Conservation (phyloP, 2,797 vertebrate species). For the Tenualosa ilisha region DNA sequence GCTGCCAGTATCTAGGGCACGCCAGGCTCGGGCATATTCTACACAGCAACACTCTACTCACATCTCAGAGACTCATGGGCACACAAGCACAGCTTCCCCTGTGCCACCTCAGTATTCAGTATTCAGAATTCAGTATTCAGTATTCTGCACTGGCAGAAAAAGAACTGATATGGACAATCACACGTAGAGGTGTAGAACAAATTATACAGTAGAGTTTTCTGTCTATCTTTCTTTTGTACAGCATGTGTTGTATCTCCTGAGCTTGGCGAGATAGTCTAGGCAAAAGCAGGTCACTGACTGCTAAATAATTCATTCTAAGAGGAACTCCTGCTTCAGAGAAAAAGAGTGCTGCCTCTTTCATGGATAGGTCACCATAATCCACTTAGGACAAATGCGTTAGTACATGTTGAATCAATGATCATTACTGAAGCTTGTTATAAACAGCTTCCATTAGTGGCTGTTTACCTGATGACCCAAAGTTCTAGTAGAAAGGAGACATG, state of each 20-base stretch:
- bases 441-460: background rate
- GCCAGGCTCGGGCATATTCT: background rate
- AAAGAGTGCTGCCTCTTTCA: background rate
- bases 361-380: conserved; percentile 17
- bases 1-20: background rate
- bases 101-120: background rate
- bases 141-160: background rate
- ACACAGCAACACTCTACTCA: background rate
- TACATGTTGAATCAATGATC: conserved; percentile 9
- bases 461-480: background rate
- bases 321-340: background rate
- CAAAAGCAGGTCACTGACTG: conserved; percentile 13
- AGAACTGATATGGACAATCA: background rate
- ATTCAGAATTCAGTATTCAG: no score
- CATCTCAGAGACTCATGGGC: background rate
- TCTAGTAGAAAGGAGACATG: background rate
- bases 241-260: background rate
- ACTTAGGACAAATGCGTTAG: background rate
- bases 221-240: background rate
- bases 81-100: background rate
- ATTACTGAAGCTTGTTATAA: background rate
- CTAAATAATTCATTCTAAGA: conserved; percentile 9
- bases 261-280: background rate
- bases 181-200: background rate
- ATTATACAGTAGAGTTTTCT: background rate